Conservation (phyloP, 1,140 invertebrate species). For the Mya arenaria region DNA sequence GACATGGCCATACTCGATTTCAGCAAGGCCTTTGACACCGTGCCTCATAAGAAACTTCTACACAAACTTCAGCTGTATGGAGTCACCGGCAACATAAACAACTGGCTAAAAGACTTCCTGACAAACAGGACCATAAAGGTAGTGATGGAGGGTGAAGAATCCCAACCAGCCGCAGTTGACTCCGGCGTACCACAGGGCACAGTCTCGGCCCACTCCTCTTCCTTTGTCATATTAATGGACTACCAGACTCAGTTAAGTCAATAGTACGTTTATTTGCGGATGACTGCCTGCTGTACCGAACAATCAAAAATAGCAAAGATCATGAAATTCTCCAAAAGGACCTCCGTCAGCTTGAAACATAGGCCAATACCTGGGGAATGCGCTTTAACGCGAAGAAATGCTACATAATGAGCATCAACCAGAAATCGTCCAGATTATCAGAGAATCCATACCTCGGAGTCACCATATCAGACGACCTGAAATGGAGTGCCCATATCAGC, state of each 20-base stretch:
- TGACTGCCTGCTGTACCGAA: slow-evolving; percentile 7
- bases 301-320: neutral
- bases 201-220: slow-evolving; percentile 17
- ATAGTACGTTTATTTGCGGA: slow-evolving; percentile 53
- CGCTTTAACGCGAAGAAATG: slow-evolving; percentile 55
- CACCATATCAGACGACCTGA: too few species aligned
- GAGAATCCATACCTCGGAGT: too few species aligned
- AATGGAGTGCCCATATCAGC: too few species aligned
- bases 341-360: neutral
- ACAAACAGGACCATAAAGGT: slow-evolving; percentile 16
- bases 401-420: slow-evolving; percentile 44
- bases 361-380: slow-evolving; percentile 24
- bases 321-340: slow-evolving; percentile 1
- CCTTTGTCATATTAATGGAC: slow-evolving; percentile 54
- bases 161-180: neutral
- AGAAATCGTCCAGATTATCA: slow-evolving; percentile 15
- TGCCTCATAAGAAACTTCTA: slow-evolving; percentile 54
- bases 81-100: neutral
- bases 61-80: slow-evolving; percentile 5
- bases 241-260: slow-evolving; percentile 51
- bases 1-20: slow-evolving; percentile 57
- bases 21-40: slow-evolving; percentile 9
- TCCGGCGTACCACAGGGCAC: slow-evolving; percentile 12
- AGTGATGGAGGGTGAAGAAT: slow-evolving; percentile 3
- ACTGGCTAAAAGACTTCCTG: slow-evolving; percentile 15